Conservation (phyloP, 2,888 invertebrate species). For the Eupithecia subumbrata region DNA sequence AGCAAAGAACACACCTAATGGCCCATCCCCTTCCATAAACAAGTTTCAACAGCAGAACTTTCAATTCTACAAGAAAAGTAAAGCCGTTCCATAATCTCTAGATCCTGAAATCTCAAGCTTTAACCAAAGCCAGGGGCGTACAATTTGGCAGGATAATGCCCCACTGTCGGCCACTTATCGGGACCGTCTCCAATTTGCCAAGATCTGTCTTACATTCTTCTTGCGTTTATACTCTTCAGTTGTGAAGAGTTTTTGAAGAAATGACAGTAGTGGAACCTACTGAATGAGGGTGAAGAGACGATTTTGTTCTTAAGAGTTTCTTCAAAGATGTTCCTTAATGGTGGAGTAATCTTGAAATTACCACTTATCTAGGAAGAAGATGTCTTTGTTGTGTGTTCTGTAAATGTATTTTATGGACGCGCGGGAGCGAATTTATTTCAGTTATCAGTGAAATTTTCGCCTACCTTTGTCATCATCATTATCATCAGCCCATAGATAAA, state of each 20-base stretch:
- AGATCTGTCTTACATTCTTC: conserved; percentile 22
- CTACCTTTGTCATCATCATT: no score
- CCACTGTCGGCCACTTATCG: conserved; percentile 69
- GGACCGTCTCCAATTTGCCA: conserved; percentile 65
- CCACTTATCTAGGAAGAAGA: neutral
- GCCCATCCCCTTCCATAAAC: neutral
- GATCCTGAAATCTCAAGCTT: conserved; percentile 37
- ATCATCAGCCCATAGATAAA: no score
- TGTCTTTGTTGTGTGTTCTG: neutral
- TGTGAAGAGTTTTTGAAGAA: conserved; percentile 34
- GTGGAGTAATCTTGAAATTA: neutral
- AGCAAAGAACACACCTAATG: no score
- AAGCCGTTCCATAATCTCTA: conserved; percentile 36
- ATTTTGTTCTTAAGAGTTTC: conserved; percentile 28
- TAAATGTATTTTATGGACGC: no score
- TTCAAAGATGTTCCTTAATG: conserved; percentile 12
- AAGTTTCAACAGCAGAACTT: neutral
- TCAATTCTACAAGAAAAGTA: neutral
- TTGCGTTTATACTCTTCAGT: conserved; percentile 28
- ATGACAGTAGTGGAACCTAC: conserved; percentile 34
- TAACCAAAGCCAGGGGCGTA: conserved; percentile 46
- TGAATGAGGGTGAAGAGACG: conserved; percentile 44
- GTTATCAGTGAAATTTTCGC: no score
- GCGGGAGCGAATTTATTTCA: no score
- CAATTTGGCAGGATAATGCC: conserved; percentile 77